These are phyloP conservation scores for Drosophila neoperkinsi DNA, from an alignment of 2,888 invertebrate species.

Conservation along the genomic window DNA sequence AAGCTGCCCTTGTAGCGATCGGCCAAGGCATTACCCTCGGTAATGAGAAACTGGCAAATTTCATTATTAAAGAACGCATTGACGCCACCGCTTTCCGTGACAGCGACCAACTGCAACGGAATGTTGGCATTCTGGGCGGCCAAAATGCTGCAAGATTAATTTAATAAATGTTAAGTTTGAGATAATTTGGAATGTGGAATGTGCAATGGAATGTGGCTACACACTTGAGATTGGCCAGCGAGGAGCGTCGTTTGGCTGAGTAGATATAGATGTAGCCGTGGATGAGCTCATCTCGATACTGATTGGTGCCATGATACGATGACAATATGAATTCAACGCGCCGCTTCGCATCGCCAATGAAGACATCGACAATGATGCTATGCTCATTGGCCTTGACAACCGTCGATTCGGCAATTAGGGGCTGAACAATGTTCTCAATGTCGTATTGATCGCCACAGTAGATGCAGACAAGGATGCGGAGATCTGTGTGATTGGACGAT, in stretches of 20 bases:
- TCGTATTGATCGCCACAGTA: conserved; percentile 98
- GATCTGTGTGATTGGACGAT: conserved; percentile 83
- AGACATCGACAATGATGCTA: conserved; percentile 95
- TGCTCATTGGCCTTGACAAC: conserved; percentile 89
- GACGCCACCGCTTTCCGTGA: conserved; percentile 95
- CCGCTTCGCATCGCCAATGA: conserved; percentile 95
- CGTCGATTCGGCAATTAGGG: conserved; percentile 92
- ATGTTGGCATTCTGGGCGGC: conserved; percentile 96
- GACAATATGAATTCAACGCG: conserved; percentile 96
- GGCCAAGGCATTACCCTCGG: conserved; percentile 96
- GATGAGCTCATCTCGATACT: conserved; percentile 95
- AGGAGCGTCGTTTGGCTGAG: conserved; percentile 97
- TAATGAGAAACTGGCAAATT: conserved; percentile 94
- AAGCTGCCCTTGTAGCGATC: conserved; percentile 96
- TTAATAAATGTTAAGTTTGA: neutral
- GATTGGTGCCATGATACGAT: conserved; percentile 97
- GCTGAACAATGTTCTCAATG: conserved; percentile 94
- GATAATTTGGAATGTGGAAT: neutral
- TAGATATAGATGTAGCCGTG: conserved; percentile 98
- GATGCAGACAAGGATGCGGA: conserved; percentile 96
- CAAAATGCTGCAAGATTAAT: conserved; percentile 89
- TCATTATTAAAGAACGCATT: conserved; percentile 96
- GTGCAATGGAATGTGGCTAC: conserved; percentile 11
- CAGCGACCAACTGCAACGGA: conserved; percentile 96
- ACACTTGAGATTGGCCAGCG: conserved; percentile 95